Evolutionary conservation across 2,113 vertebrate genomes (phyloP).

Genomic region (Mesitornis unicolor): DNA sequence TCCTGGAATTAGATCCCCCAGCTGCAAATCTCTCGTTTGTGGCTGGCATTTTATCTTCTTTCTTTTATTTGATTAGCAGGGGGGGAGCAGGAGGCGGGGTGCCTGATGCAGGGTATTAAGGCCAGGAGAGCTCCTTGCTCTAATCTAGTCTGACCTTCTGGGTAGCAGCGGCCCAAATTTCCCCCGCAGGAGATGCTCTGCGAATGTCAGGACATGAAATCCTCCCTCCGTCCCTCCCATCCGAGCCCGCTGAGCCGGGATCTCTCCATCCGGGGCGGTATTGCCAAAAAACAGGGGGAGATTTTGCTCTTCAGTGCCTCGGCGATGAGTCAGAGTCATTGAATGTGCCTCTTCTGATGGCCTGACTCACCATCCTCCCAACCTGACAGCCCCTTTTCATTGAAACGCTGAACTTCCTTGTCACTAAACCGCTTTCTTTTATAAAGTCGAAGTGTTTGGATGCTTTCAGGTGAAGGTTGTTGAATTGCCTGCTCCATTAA

Average conservation of each 20-base stretch:
- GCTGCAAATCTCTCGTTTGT: slow-evolving; percentile 58
- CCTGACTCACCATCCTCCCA: background rate
- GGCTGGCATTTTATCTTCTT: slow-evolving; percentile 57
- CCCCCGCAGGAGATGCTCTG: background rate
- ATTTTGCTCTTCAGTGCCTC: background rate
- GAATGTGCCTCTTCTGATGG: background rate
- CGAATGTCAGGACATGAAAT: background rate
- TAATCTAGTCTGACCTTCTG: slow-evolving; percentile 14
- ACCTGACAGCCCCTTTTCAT: background rate
- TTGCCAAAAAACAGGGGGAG: background rate
- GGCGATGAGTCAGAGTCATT: background rate
- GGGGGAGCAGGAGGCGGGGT: background rate
- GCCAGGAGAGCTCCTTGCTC: background rate
- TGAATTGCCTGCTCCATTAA: slow-evolving; percentile 34
- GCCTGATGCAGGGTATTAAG: background rate
- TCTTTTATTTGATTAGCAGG: slow-evolving; percentile 44
- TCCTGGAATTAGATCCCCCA: slow-evolving; percentile 65
- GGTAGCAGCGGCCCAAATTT: background rate
- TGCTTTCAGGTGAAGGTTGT: slow-evolving; percentile 39
- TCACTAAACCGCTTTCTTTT: background rate
- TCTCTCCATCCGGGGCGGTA: rapidly evolving
- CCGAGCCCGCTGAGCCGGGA: rapidly evolving
- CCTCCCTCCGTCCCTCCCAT: background rate
- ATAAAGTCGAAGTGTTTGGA: background rate
- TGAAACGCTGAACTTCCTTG: background rate